Evolutionary conservation across 2,113 vertebrate genomes (phyloP).

Genomic region (Leucopsar rothschildi): DNA sequence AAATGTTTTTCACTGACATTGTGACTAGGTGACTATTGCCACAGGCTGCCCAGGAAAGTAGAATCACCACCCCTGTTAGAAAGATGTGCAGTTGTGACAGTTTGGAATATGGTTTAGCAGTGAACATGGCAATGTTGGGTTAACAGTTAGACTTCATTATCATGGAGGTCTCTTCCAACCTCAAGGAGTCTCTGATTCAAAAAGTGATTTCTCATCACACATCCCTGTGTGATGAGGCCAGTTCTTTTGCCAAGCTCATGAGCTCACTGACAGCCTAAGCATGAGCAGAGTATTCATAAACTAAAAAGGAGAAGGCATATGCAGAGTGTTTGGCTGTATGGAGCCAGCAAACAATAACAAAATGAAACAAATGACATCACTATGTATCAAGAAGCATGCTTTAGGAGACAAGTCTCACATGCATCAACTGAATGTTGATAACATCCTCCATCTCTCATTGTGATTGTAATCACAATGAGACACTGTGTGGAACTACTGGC

Average conservation of each 20-base stretch:
- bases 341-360: not conserved
- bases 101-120: not conserved
- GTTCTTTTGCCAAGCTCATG: not conserved
- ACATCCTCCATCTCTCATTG: not conserved
- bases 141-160: not conserved
- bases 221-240: not conserved
- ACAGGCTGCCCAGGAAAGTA: not conserved
- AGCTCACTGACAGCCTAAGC: not conserved
- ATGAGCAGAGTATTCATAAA: not conserved
- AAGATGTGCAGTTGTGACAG: not conserved
- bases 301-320: not conserved
- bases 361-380: not conserved
- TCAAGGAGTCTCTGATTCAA: fast-evolving
- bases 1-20: not conserved
- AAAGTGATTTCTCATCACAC: not conserved
- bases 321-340: not conserved
- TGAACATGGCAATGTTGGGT: not conserved
- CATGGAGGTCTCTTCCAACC: not conserved
- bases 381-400: not conserved
- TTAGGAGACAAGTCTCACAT: not conserved
- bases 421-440: not conserved
- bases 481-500: not conserved
- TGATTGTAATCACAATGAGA: not conserved
- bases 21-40: not conserved
- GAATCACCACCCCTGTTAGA: not conserved